Evolutionary conservation across 2,888 invertebrate genomes (phyloP), one percentile per base, ranked within the genome.

Genomic region (Synanthedon formicaeformis): DNA sequence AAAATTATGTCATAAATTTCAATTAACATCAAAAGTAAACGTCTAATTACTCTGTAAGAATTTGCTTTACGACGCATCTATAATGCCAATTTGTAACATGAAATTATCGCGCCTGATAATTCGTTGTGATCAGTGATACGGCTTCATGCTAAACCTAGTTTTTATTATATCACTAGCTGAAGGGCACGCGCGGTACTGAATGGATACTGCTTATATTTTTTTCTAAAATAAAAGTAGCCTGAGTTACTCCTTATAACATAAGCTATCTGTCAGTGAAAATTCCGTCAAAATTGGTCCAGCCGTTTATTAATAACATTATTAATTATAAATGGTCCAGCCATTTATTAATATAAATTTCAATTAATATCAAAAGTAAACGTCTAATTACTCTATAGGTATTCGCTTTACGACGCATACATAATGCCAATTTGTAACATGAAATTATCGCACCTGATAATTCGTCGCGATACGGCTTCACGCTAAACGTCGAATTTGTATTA

Each of bases 1-100:
- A 73, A 80, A 76, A 79, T 79, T 73, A 75, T 70, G 66, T 71
- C 67, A 71, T 71, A 73, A 70, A 63, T 45, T 45, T 12, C 45
- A 45, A 45, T 45, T 45, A 45, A 45, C 45, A 45, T 45, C 45
- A 45, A 45, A 45, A n/a, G n/a, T 45, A 45, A 45, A 45, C 45
- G 45, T 45, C 45, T 45, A 45, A 45, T 45, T 45, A 45, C 45
- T 45, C 8, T 45, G 14, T 45, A 45, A 12, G 45, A 45, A 45
- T 45, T 45, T 45, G 45, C 14, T 45, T 13, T 45, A 45, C 13
- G 12, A 45, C 45, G 14, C 45, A 45, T 45, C 45, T 13, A 45
- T 45, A 45, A n/a, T 45, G 45, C 45, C 45, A 45, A 12, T 45
- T 45, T n/a, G 8, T 14, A 41, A 41, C 41, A n/a, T n/a, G n/a